Conservation (phyloP, 2,113 vertebrate species). For the Trematocara stigmaticum region DNA sequence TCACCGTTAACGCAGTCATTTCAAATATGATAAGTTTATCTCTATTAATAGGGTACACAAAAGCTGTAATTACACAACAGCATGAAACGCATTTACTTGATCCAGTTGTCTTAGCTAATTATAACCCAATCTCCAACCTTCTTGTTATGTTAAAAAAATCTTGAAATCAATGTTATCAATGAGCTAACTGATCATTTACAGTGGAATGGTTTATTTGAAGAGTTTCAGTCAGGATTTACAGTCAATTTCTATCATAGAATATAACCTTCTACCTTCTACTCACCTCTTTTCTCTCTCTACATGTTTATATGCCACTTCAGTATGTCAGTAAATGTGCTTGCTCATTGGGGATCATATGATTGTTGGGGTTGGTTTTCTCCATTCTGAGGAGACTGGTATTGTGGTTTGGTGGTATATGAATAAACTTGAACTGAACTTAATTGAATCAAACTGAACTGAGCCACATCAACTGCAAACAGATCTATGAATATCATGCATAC, state of each 20-base stretch:
- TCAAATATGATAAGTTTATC: neutral
- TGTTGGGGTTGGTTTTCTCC: neutral
- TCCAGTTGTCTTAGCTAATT: neutral
- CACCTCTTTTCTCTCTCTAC: neutral
- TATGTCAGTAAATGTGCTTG: neutral
- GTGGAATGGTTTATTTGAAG: neutral
- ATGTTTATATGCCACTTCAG: neutral
- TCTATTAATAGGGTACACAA: neutral
- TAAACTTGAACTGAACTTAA: neutral
- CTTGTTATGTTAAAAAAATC: neutral
- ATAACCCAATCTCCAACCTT: neutral
- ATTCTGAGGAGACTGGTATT: neutral
- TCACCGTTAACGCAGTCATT: neutral
- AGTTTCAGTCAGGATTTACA: neutral
- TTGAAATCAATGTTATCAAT: neutral
- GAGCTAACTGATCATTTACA: neutral
- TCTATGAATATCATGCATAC: neutral
- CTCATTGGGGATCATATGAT: neutral
- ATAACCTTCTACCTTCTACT: neutral
- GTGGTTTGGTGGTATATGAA: neutral
- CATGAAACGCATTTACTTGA: neutral
- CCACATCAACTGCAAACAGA: neutral
- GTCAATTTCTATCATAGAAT: neutral
- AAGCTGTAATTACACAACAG: fast-evolving
- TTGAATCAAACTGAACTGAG: neutral